A percentile compares a stretch with the other conserved stretches of the same genome.
Evolutionary conservation across 2,888 invertebrate genomes (phyloP).

Genomic region (Plagodis pulveraria): DNA sequence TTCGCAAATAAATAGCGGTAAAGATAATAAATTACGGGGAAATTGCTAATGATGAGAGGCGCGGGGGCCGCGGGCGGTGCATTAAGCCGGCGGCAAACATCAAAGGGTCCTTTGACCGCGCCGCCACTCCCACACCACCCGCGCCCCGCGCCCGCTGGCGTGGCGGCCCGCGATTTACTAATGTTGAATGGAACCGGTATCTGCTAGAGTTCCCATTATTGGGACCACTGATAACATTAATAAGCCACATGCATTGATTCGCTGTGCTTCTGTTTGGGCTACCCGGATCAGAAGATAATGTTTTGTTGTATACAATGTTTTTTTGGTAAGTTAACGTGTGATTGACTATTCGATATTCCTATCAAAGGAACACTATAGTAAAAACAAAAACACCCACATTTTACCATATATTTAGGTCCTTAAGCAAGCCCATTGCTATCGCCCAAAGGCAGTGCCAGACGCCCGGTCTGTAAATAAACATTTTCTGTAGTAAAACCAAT

Average conservation of each 20-base stretch:
- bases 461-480: too few species aligned
- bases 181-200: constrained; percentile 35
- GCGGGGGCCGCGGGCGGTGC: constrained; percentile 82
- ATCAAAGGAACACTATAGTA: too few species aligned
- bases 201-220: constrained; percentile 39
- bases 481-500: too few species aligned
- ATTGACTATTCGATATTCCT: too few species aligned
- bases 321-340: too few species aligned
- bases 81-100: constrained; percentile 85
- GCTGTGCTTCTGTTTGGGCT: constrained; percentile 57
- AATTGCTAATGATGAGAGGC: constrained; percentile 84
- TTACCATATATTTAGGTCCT: too few species aligned
- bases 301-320: constrained; percentile 16
- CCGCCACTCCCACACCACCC: constrained; percentile 79
- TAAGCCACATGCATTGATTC: constrained; percentile 48
- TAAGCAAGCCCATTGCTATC: too few species aligned
- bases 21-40: constrained; percentile 84
- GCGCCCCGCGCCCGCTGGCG: constrained; percentile 46
- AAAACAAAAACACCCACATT: too few species aligned
- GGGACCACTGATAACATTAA: constrained; percentile 72
- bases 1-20: constrained; percentile 82
- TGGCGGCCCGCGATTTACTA: constrained; percentile 47
- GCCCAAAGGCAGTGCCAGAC: too few species aligned
- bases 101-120: constrained; percentile 84
- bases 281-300: constrained; percentile 34